phyloP scores from a whole-genome alignment of 2,113 vertebrate species.

The Scomber japonicus region DNA sequence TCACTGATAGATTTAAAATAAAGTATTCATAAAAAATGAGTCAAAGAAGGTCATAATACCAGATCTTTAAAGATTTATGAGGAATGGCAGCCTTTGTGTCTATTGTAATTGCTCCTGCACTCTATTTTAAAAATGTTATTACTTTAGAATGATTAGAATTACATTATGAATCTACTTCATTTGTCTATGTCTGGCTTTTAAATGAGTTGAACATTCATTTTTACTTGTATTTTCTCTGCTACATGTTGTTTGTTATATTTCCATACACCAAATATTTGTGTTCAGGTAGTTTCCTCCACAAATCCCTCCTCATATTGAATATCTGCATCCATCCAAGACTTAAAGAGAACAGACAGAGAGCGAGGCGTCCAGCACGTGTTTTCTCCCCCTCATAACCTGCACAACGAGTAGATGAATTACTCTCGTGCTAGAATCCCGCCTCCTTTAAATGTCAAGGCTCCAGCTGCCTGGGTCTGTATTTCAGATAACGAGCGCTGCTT shows the following conservation, averaged over 20 bases:
- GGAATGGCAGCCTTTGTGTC: background rate
- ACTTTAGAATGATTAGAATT: too few relatives aligned
- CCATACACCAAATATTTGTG: background rate
- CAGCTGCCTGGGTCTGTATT: conserved; percentile 35
- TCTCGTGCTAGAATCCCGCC: background rate
- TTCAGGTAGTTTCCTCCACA: background rate
- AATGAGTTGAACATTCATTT: background rate
- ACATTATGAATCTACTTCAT: background rate
- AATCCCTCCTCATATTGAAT: background rate
- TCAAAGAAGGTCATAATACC: too few relatives aligned
- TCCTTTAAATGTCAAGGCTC: conserved; percentile 51
- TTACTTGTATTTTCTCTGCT: too few relatives aligned
- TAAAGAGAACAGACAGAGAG: background rate
- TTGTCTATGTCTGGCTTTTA: background rate
- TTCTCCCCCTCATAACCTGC: conserved; percentile 13
- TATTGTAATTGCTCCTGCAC: background rate
- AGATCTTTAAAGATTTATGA: too few relatives aligned
- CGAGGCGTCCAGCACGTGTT: background rate
- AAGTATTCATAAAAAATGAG: too few relatives aligned
- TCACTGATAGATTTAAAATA: too few relatives aligned
- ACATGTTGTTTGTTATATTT: too few relatives aligned
- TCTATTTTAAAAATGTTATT: background rate
- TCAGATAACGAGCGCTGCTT: conserved; percentile 36
- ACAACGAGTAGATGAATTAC: background rate
- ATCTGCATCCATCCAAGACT: background rate